Base-by-base conservation (phyloP, 2,797 vertebrate species). In the Sebastes hopkinsi region DNA sequence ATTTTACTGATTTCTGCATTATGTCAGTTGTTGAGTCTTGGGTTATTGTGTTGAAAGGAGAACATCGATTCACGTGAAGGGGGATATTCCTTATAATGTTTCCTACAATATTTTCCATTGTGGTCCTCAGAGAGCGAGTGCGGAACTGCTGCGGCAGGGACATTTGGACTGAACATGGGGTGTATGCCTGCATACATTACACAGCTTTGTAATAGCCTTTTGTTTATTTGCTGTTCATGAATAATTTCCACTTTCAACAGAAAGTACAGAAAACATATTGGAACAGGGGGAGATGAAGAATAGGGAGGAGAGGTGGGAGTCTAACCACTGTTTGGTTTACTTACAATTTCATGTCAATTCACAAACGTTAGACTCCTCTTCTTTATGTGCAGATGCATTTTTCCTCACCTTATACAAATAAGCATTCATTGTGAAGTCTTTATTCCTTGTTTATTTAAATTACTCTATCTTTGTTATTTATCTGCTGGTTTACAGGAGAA, bases 191-290 rank as follows among this genome's bases (percentile, higher is more conserved):
- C 50, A 69, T n/a, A 56, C 60, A 65, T 75, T 65, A 65, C 38
- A 20, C 18, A 54, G 67, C 30, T 54, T 9, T 58, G 14, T 65
- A 73, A 77, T 4, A 2, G 62, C 25, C 56, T 56, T 72, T 61
- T 77, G 64, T 68, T 73, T 34, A 64, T 58, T 62, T 29, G 56
- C 69, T 58, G 56, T 71, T 42, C 75, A 82, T 82, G 75, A 82
- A 82, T 64, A 69, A 82, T 73, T 64, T 59, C 23, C 64, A 64
- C 50, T 30, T 74, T 36, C 36, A 32, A 74, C 30, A 23, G 46
- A 22, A 12, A 46, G 27, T 2, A 29, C 18, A 64, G 64, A 25
- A 27, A 72, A 77, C 69, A 50, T 22, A 23, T 14, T 50, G 69
- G 5, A 75, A 23, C 34, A 13, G 36, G 27, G 32, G 1, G 69